Evolutionary conservation across 23 tunicate genomes (phyloP), one percentile per base, ranked within the genome.

Genomic region (Halocynthia roretzi): DNA sequence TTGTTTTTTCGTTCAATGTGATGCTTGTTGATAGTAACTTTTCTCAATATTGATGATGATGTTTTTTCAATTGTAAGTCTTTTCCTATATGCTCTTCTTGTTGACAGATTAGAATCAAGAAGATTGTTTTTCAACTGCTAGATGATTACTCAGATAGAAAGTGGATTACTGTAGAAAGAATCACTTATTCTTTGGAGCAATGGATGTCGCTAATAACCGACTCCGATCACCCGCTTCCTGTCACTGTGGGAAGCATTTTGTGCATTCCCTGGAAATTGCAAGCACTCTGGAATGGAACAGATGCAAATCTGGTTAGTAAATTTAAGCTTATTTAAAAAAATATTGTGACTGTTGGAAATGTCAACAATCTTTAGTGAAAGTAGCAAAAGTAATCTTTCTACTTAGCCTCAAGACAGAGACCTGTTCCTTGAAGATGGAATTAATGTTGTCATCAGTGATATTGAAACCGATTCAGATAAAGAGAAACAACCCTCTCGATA

Each of bases 121-220:
- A 10, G 55, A 53, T 74, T 52, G 62, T 74, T 44, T 17, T 74
- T 10, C 78, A 53, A 53, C 19, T 54, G 0, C 56, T 74, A 0
- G 64, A 74, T 74, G 55, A 20, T 17, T 23, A 20, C 22, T 18
- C 50, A 8, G 9, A 49, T 7, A 21, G 18, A n/a, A 22, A 55
- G 8, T 17, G 21, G 44, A 17, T 62, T 10, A 48, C 81, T 8
- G 71, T 19, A 5, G 50, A 71, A 50, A 52, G 52, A 14, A 50
- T 91, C n/a, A 57, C 50, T 0, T 20, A 50, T 65, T 71, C 91
- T 48, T 85, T 91, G 67, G 23, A 81, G 60, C 61, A 72, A 7
- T 91, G 97, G 97, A 51, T 91, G 14, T 58, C 67, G 10, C 40
- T 75, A 0, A 68, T 85, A 50, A 60, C 83, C 76, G 86, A 77